Conservation (phyloP, 2,888 invertebrate genomes). For the Brenthis daphne region DNA sequence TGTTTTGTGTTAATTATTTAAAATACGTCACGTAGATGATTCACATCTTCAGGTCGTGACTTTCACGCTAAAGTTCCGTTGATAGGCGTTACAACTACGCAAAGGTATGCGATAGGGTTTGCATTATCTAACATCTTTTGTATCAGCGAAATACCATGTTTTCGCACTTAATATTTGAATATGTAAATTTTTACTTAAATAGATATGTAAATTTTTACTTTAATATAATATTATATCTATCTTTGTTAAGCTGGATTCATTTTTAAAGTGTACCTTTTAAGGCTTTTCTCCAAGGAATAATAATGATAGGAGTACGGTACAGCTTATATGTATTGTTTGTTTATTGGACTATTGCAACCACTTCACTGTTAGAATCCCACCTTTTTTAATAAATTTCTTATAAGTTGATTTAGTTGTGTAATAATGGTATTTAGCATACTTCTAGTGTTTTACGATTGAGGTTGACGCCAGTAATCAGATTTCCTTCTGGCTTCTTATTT, state of each 20-base stretch:
- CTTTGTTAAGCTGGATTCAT: no score
- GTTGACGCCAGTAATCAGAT: slow-evolving; percentile 70
- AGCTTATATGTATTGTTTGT: no score
- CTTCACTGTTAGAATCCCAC: no score
- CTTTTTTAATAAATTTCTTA: background rate
- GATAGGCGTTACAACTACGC: slow-evolving; percentile 33
- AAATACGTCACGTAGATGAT: slow-evolving; percentile 37
- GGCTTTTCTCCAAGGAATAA: no score
- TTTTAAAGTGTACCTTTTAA: no score
- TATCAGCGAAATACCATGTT: slow-evolving; percentile 12
- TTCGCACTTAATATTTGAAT: background rate
- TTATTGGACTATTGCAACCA: no score
- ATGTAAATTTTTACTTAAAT: background rate
- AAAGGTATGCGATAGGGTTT: slow-evolving; percentile 29
- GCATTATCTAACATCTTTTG: slow-evolving; percentile 21
- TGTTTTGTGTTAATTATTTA: slow-evolving; percentile 33
- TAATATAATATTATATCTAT: no score
- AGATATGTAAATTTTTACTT: no score
- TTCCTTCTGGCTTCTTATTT: slow-evolving; percentile 65
- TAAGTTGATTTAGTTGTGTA: background rate
- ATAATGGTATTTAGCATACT: slow-evolving; percentile 12
- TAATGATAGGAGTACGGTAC: no score
- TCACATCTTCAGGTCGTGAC: slow-evolving; percentile 36
- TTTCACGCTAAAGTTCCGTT: slow-evolving; percentile 30
- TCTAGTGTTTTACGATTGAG: slow-evolving; percentile 35